These are phyloP conservation scores for Odiellus spinosus DNA, from an alignment of 2,888 invertebrate genomes.

Conservation along the genomic window DNA sequence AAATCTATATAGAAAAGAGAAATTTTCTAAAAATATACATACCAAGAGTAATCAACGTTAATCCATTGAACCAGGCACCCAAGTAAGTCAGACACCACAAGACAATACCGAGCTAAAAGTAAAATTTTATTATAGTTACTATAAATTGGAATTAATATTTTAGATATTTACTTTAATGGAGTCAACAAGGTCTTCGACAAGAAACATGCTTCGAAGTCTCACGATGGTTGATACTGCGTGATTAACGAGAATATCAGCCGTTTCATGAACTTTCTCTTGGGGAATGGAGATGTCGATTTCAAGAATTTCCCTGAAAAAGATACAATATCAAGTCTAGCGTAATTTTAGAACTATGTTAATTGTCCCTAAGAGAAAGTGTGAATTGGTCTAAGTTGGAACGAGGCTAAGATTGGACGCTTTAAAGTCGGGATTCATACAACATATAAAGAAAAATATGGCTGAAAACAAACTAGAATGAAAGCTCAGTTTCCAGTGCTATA, in stretches of 20 bases:
- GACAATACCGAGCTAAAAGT: slow-evolving; percentile 66
- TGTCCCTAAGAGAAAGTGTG: too few species aligned
- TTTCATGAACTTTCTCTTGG: slow-evolving; percentile 75
- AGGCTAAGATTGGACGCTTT: too few species aligned
- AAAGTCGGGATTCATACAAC: too few species aligned
- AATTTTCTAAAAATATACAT: slow-evolving; percentile 25
- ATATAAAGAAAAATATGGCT: too few species aligned
- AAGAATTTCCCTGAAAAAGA: slow-evolving; percentile 49
- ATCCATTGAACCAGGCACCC: slow-evolving; percentile 97
- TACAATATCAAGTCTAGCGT: too few species aligned
- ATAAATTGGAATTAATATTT: slow-evolving; percentile 5
- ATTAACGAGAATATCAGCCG: slow-evolving; percentile 68
- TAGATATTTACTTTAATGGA: slow-evolving; percentile 33
- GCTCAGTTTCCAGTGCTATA: too few species aligned
- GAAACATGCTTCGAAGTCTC: slow-evolving; percentile 80
- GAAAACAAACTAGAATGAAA: too few species aligned
- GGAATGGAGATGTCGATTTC: slow-evolving; percentile 74
- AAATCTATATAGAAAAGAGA: not conserved
- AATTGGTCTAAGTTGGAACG: too few species aligned
- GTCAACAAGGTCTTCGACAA: slow-evolving; percentile 92
- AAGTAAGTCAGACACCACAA: slow-evolving; percentile 95
- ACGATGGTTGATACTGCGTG: slow-evolving; percentile 65
- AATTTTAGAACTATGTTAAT: too few species aligned
- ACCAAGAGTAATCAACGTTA: slow-evolving; percentile 94
- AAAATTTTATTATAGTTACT: slow-evolving; percentile 3